Evolutionary conservation across 2,888 invertebrate species (phyloP).

Genomic region (Metallyticus violacea): DNA sequence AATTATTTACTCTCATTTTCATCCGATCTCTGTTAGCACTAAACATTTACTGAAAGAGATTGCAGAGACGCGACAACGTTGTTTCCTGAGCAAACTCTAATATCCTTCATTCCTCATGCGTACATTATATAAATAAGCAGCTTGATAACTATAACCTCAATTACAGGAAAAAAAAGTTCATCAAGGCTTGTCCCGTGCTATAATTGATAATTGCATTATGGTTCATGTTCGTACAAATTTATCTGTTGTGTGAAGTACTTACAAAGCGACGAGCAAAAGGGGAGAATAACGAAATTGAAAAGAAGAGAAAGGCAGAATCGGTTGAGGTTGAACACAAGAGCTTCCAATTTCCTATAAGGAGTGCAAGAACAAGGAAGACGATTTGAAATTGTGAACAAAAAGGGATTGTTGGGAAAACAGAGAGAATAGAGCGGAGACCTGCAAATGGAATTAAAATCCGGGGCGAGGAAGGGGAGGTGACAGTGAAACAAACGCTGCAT

Average conservation of each 20-base stretch:
- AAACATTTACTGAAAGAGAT: too few relatives aligned
- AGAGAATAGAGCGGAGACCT: not conserved
- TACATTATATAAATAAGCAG: too few relatives aligned
- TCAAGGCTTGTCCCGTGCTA: too few relatives aligned
- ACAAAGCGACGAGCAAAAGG: not conserved
- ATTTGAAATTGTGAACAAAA: not conserved
- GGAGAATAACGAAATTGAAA: not conserved
- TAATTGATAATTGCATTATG: too few relatives aligned
- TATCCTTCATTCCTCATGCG: too few relatives aligned
- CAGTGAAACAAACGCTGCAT: not conserved
- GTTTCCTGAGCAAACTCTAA: too few relatives aligned
- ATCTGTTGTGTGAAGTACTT: not conserved
- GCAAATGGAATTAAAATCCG: slow-evolving; percentile 7
- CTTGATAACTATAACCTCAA: too few relatives aligned
- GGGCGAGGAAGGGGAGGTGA: not conserved
- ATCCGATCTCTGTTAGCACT: too few relatives aligned
- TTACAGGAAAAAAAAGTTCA: too few relatives aligned
- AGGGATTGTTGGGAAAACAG: not conserved
- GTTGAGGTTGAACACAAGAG: not conserved
- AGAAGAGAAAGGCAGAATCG: not conserved
- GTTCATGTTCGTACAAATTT: not conserved
- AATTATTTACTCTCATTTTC: too few relatives aligned
- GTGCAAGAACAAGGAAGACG: not conserved
- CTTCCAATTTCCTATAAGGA: slow-evolving; percentile 3
- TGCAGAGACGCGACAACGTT: too few relatives aligned